Conservation (phyloP, 2,888 invertebrate species). For the Eutolmus rufibarbis region DNA sequence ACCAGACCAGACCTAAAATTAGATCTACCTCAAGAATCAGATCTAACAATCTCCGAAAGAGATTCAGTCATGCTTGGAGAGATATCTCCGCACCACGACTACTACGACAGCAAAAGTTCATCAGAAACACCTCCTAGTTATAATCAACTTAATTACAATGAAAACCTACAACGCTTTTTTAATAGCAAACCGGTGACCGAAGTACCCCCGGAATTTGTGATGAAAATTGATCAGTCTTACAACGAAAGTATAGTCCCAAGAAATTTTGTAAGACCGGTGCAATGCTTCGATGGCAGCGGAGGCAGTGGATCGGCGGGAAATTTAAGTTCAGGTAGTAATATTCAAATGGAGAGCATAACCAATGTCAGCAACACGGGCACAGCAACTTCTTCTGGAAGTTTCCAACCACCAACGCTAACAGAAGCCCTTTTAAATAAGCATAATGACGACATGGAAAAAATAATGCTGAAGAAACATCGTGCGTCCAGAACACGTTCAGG, state of each 20-base stretch:
- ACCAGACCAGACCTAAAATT: slow-evolving; percentile 69
- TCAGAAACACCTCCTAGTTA: slow-evolving; percentile 83
- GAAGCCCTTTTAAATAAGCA: slow-evolving; percentile 73
- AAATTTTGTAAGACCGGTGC: slow-evolving; percentile 55
- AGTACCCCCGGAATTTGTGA: slow-evolving; percentile 64
- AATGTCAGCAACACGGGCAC: slow-evolving; percentile 64
- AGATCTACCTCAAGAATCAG: slow-evolving; percentile 68
- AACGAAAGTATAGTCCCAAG: slow-evolving; percentile 55
- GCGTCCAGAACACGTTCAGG: slow-evolving; percentile 67
- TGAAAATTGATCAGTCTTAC: slow-evolving; percentile 61
- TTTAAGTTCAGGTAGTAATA: slow-evolving; percentile 68
- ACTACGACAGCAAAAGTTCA: slow-evolving; percentile 79
- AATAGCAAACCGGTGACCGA: slow-evolving; percentile 72
- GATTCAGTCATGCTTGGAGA: slow-evolving; percentile 85
- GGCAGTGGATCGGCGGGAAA: slow-evolving; percentile 70
- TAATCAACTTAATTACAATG: slow-evolving; percentile 84
- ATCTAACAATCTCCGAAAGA: slow-evolving; percentile 68
- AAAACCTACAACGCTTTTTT: slow-evolving; percentile 77
- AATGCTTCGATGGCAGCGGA: slow-evolving; percentile 65
- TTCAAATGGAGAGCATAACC: slow-evolving; percentile 66
- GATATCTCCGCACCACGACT: slow-evolving; percentile 84
- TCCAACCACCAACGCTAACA: slow-evolving; percentile 67
- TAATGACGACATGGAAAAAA: slow-evolving; percentile 83
- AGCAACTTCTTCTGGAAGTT: slow-evolving; percentile 60
- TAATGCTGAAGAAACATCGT: slow-evolving; percentile 75